Conservation (phyloP, 2,113 vertebrate genomes). For the Telmatochromis sp. region DNA sequence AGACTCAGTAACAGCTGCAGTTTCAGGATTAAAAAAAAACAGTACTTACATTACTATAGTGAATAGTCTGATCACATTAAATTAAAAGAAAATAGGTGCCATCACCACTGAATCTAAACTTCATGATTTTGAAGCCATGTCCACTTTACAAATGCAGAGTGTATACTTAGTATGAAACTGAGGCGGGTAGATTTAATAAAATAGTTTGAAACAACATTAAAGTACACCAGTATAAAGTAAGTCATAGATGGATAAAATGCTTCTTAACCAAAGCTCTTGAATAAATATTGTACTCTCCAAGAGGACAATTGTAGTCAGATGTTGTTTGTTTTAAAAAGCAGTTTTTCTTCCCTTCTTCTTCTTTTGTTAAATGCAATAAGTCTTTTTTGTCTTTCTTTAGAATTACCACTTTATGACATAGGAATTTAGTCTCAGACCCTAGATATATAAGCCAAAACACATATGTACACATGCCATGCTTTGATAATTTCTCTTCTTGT, state of each 20-base stretch:
- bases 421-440: background rate
- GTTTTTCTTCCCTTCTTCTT: background rate
- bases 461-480: too few relatives aligned
- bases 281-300: background rate
- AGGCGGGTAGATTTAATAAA: background rate
- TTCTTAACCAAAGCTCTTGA: background rate
- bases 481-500: background rate
- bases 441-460: background rate
- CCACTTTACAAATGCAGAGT: background rate
- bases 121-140: background rate
- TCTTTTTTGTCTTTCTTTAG: background rate
- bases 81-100: background rate
- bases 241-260: background rate
- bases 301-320: background rate
- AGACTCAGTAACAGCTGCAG: background rate
- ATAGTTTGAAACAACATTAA: background rate
- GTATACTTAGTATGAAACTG: background rate
- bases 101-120: background rate
- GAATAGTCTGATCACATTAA: background rate
- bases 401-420: background rate
- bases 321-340: background rate
- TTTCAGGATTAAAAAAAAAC: rapidly evolving
- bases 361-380: background rate
- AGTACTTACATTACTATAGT: background rate
- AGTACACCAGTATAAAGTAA: background rate